These are phyloP conservation scores for Pseudoatta argentina DNA, from an alignment of 1,140 invertebrate species.

Conservation along the genomic window DNA sequence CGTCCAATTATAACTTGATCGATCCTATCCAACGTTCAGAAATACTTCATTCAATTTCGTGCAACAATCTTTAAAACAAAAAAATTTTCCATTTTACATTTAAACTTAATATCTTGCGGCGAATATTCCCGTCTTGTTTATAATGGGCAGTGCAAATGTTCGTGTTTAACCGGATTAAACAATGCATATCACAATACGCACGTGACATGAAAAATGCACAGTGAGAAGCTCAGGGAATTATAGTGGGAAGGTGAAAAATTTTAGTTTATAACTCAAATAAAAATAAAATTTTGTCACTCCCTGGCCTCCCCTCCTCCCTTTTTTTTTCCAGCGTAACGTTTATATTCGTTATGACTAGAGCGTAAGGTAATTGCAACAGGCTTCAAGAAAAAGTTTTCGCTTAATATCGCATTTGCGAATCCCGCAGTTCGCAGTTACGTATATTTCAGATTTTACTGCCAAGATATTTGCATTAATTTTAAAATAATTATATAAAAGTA, in stretches of 20 bases:
- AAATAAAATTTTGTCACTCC: constrained; percentile 45
- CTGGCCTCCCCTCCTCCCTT: background rate
- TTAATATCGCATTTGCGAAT: constrained; percentile 61
- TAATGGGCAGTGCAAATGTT: constrained; percentile 32
- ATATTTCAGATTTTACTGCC: constrained; percentile 46
- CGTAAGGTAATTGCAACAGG: constrained; percentile 19
- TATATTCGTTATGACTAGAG: constrained; percentile 14
- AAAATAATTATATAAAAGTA: constrained; percentile 40
- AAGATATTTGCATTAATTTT: constrained; percentile 58
- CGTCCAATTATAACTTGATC: background rate
- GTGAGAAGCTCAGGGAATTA: constrained; percentile 17
- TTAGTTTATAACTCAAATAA: constrained; percentile 51
- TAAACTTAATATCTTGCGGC: constrained; percentile 17
- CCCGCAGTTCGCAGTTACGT: constrained; percentile 39
- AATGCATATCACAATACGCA: constrained; percentile 13
- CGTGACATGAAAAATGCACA: constrained; percentile 27
- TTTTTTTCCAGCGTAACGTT: constrained; percentile 4
- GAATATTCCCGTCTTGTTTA: constrained; percentile 4
- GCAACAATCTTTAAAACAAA: background rate
- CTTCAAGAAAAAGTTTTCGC: constrained; percentile 54
- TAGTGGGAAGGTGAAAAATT: constrained; percentile 30
- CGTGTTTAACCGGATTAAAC: constrained; percentile 58
- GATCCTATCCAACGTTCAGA: background rate
- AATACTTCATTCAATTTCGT: background rate
- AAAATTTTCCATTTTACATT: background rate